Evolutionary conservation across 37 sponge, comb jelly and placozoan species (phyloP), one percentile per base, ranked within the genome.

Genomic region (Tethya wilhelma): DNA sequence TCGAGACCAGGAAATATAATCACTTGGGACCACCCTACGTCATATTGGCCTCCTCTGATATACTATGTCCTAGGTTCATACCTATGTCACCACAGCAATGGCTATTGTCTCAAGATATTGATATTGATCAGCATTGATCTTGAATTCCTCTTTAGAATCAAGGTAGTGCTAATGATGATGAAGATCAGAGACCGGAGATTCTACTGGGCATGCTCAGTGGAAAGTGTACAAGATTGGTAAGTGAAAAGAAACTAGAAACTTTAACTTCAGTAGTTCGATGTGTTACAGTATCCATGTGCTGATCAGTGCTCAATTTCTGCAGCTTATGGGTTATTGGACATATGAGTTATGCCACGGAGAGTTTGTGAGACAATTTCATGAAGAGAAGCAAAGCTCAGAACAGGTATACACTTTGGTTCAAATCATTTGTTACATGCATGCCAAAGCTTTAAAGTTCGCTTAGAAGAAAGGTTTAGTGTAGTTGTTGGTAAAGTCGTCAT

Each of bases 241-340:
- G 64, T 64, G 29, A 32, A 4, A 29, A 25, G 8, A 22, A 3
- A 30, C 14, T n/a, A 4, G 23, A 40, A 38, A n/a, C n/a, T n/a
- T n/a, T n/a, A n/a, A n/a, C n/a, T n/a, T n/a, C n/a, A n/a, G n/a
- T n/a, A n/a, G n/a, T n/a, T n/a, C n/a, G n/a, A n/a, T n/a, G n/a
- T n/a, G n/a, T n/a, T n/a, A n/a, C n/a, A n/a, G n/a, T n/a, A n/a
- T n/a, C n/a, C n/a, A n/a, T n/a, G n/a, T n/a, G n/a, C n/a, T 38
- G 31, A 2, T 12, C 20, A 23, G 4, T 12, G 60, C 41, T 20
- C 26, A 63, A n/a, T 77, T 31, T 58, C 20, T 44, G 28, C 71
- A 90, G 91, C 38, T 84, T 30, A 85, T 91, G 62, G 86, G 82
- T 12, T 93, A 88, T 65, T 93, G 93, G 93, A 69, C 74, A 1